phyloP scores from a whole-genome alignment of 1,140 invertebrate genomes.

The Laupala kohalensis region DNA sequence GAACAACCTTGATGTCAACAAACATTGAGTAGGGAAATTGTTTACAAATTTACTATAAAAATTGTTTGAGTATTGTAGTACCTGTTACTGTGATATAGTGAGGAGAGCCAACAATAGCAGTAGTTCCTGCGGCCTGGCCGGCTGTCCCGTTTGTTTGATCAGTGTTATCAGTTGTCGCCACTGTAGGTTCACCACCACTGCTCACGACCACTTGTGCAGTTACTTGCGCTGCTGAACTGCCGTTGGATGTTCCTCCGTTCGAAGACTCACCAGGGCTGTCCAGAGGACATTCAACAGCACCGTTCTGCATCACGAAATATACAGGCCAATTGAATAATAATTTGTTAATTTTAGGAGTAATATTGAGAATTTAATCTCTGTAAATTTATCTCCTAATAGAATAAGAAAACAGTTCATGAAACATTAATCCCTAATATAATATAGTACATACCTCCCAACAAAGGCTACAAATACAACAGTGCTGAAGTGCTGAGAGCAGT shows the following conservation, averaged over 20 bases:
- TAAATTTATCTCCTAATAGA: background rate
- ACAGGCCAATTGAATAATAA: background rate
- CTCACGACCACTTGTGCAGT: constrained; percentile 35
- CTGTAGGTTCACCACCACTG: constrained; percentile 10
- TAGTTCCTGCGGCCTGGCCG: constrained; percentile 2
- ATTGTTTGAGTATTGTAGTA: constrained; percentile 17
- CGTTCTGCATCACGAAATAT: constrained; percentile 5
- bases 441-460: too few species aligned
- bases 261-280: constrained; percentile 31
- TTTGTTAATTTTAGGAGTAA: background rate
- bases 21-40: too few species aligned
- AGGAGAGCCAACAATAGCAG: constrained; percentile 27
- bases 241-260: constrained; percentile 7
- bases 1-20: too few species aligned
- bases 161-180: constrained; percentile 10
- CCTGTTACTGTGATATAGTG: constrained; percentile 40
- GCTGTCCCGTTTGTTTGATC: constrained; percentile 6
- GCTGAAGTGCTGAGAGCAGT: too few species aligned
- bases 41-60: too few species aligned
- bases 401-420: background rate
- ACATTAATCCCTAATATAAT: too few species aligned
- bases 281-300: constrained; percentile 24
- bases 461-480: too few species aligned
- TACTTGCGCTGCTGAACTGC: constrained; percentile 29
- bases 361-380: background rate